Evolutionary conservation across 1,140 invertebrate genomes (phyloP), one percentile per base, ranked within the genome.

Genomic region (Parapsyche elsis): DNA sequence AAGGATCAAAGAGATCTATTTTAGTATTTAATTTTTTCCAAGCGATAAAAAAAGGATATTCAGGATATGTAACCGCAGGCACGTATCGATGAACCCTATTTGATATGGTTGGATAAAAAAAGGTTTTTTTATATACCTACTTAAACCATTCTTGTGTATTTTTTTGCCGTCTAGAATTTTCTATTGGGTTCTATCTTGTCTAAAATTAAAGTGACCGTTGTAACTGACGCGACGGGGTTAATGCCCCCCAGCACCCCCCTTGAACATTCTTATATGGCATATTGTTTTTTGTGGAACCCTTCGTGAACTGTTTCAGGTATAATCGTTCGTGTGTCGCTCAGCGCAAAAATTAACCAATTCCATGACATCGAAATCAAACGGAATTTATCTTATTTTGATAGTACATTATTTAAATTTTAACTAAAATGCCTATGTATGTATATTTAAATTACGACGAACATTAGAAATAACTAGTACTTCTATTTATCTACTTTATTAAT

Each of bases 141-240:
- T n/a, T n/a, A 61, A 61, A 61, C 57, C n/a, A 61, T 38, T 38
- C 30, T 38, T 38, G n/a, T 21, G 57, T 61, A 19, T 61, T 19
- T 61, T 61, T 61, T 61, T 61, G 21, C 57, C 7, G 30, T 7
- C 7, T 61, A 61, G 57, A 21, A 61, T 61, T 21, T 61, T 61
- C 57, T 19, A 61, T 16, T 21, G 16, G 16, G 57, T 61, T 61
- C 16, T 61, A 61, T 61, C 57, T 61, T 61, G 57, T 61, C 64
- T 16, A 67, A 67, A 67, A 67, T 67, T 67, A 67, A 67, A 67
- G 64, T 77, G 75, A 77, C 75, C 75, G 75, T 77, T 77, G 57
- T 24, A 49, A 64, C 57, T 30, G 21, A 64, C 21, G 44, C n/a
- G 21, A 64, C 21, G 44, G 75, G 75, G 75, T 77, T 4, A 77